These are phyloP conservation scores for Torymus texanus DNA, from an alignment of 2,888 invertebrate species.

Conservation along the genomic window DNA sequence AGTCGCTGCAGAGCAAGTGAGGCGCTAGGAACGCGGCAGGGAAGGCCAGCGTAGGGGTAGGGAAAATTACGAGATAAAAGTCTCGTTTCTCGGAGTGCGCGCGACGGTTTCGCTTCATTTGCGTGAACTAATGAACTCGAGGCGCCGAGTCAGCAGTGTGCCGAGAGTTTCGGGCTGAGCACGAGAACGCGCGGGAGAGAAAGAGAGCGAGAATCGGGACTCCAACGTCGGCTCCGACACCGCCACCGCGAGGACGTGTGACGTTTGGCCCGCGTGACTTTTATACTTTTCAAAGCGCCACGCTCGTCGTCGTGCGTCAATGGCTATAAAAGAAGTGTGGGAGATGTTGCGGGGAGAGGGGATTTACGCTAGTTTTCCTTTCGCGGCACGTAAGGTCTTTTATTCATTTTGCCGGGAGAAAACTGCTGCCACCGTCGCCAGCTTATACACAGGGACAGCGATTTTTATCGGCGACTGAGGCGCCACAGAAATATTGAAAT, in stretches of 20 bases:
- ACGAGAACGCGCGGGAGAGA: neutral
- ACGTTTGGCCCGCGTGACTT: slow-evolving; percentile 43
- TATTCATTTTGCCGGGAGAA: slow-evolving; percentile 38
- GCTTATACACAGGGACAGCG: slow-evolving; percentile 11
- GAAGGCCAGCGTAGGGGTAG: slow-evolving; percentile 53
- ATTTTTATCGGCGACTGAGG: slow-evolving; percentile 37
- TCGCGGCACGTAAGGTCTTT: slow-evolving; percentile 49
- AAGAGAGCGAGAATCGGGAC: slow-evolving; percentile 8
- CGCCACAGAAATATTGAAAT: slow-evolving; percentile 43
- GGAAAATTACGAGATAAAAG: slow-evolving; percentile 67
- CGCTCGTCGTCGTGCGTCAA: slow-evolving; percentile 31
- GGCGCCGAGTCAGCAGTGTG: slow-evolving; percentile 49
- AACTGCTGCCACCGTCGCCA: slow-evolving; percentile 25
- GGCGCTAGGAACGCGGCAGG: slow-evolving; percentile 31
- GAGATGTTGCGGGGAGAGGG: neutral
- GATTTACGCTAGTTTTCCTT: slow-evolving; percentile 46
- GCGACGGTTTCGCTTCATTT: slow-evolving; percentile 61
- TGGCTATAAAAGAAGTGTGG: slow-evolving; percentile 21
- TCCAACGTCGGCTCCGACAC: neutral
- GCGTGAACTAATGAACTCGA: slow-evolving; percentile 63
- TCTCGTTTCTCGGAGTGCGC: slow-evolving; percentile 54
- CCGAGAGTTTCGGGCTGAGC: neutral
- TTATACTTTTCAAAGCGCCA: slow-evolving; percentile 43
- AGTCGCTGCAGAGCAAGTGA: slow-evolving; percentile 48
- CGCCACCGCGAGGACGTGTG: slow-evolving; percentile 28